Percentiles rank a stretch among this genome's conserved stretches.
These are phyloP conservation scores for Sphaeridia pumilis DNA, from an alignment of 2,888 invertebrate species.

Conservation along the genomic window DNA sequence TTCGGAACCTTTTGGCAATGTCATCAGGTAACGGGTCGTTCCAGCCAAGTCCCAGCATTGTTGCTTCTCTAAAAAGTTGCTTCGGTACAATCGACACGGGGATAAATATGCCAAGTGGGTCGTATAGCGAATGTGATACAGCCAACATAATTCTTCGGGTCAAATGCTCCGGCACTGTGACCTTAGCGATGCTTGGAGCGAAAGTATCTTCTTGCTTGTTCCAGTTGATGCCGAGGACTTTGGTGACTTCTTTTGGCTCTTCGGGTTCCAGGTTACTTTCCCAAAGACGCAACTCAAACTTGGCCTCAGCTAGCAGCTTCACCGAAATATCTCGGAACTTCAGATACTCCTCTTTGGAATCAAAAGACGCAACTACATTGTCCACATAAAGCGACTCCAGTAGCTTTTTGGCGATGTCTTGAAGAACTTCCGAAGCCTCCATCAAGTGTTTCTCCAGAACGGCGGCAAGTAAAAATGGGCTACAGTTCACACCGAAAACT, in stretches of 20 bases:
- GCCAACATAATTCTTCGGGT: constrained; percentile 11
- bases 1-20: constrained; percentile 14
- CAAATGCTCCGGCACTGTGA: not conserved
- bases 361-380: constrained; percentile 8
- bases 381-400: constrained; percentile 14
- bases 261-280: constrained; percentile 7
- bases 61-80: constrained; percentile 21
- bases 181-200: constrained; percentile 8
- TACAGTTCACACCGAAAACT: constrained; percentile 16
- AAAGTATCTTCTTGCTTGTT: constrained; percentile 15
- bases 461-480: constrained; percentile 5
- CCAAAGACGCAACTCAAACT: constrained; percentile 32
- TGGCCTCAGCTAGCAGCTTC: constrained; percentile 22
- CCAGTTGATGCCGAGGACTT: constrained; percentile 16
- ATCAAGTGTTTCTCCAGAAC: not conserved
- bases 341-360: not conserved
- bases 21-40: constrained; percentile 14
- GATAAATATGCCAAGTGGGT: constrained; percentile 9
- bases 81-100: constrained; percentile 8
- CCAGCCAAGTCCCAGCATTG: constrained; percentile 18
- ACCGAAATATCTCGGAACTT: constrained; percentile 8
- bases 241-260: not conserved
- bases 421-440: not conserved
- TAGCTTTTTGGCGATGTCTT: not conserved
- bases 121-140: constrained; percentile 5